A percentile compares a stretch with the other conserved stretches of the same genome.
Conservation (phyloP, 2,888 invertebrate species). For the Poecilus cupreus region DNA sequence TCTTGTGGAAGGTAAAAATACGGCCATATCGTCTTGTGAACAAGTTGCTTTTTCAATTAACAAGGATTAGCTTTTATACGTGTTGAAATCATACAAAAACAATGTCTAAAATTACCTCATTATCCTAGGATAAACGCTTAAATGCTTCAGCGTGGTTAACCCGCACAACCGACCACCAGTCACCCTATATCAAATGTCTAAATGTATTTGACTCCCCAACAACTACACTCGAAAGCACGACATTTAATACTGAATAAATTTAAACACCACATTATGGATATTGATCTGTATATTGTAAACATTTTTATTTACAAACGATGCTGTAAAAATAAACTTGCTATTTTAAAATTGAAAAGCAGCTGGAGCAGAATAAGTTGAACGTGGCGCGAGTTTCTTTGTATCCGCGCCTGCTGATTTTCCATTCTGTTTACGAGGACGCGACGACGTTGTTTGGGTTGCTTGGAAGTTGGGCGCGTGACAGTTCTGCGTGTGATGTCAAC, state of each 20-base stretch:
- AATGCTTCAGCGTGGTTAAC: background rate
- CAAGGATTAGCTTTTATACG: background rate
- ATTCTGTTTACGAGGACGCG: background rate
- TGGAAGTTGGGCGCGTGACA: background rate
- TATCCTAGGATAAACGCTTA: background rate
- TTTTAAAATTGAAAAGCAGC: no score
- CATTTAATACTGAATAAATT: no score
- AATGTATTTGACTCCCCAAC: background rate
- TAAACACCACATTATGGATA: no score
- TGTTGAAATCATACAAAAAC: background rate
- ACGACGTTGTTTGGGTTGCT: background rate
- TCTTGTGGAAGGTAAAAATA: no score
- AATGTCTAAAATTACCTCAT: background rate
- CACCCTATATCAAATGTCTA: slow-evolving; percentile 2
- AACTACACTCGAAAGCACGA: no score
- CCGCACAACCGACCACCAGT: background rate
- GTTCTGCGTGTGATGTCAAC: background rate
- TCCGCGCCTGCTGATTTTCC: background rate
- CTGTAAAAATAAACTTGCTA: no score
- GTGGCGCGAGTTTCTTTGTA: no score
- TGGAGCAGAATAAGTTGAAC: no score
- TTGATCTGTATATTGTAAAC: no score
- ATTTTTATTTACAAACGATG: no score
- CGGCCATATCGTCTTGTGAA: no score
- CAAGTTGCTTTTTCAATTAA: background rate